Conservation (phyloP, 2,888 invertebrate genomes). For the Amphimallon solstitiale region DNA sequence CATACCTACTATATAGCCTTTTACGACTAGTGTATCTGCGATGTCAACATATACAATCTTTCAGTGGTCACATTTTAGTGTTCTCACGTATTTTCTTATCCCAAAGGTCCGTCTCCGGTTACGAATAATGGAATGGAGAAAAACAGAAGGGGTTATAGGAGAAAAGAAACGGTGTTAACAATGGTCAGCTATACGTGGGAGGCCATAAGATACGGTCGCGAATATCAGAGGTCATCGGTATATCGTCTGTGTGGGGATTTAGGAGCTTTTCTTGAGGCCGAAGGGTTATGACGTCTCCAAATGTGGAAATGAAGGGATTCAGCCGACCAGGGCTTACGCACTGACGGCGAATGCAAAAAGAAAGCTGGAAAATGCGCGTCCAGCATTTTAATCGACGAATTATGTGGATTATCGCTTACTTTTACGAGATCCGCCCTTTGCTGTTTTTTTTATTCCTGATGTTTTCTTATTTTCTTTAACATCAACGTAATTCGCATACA, state of each 20-base stretch:
- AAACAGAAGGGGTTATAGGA: constrained; percentile 35
- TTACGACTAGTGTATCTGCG: not conserved
- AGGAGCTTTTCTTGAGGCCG: constrained; percentile 49
- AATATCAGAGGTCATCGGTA: constrained; percentile 51
- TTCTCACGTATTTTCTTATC: constrained; percentile 44
- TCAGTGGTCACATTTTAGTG: constrained; percentile 20
- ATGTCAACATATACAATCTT: constrained; percentile 1
- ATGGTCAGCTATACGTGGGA: constrained; percentile 47
- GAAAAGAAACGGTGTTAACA: constrained; percentile 45
- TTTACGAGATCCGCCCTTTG: constrained; percentile 26
- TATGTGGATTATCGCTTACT: constrained; percentile 45
- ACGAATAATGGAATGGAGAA: constrained; percentile 39
- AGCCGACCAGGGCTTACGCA: constrained; percentile 37
- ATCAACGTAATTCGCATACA: not conserved
- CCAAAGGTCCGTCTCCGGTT: constrained; percentile 35
- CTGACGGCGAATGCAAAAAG: constrained; percentile 30
- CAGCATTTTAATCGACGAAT: constrained; percentile 52
- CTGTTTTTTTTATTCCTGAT: constrained; percentile 32
- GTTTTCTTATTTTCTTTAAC: not conserved
- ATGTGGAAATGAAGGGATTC: constrained; percentile 45
- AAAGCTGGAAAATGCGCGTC: constrained; percentile 48
- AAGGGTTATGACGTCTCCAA: constrained; percentile 32
- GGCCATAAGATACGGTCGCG: constrained; percentile 47
- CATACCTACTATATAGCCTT: too few relatives aligned
- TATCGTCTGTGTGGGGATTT: constrained; percentile 53